Conservation (phyloP, 1,140 invertebrate genomes). For the Temnothorax curvispinosus region DNA sequence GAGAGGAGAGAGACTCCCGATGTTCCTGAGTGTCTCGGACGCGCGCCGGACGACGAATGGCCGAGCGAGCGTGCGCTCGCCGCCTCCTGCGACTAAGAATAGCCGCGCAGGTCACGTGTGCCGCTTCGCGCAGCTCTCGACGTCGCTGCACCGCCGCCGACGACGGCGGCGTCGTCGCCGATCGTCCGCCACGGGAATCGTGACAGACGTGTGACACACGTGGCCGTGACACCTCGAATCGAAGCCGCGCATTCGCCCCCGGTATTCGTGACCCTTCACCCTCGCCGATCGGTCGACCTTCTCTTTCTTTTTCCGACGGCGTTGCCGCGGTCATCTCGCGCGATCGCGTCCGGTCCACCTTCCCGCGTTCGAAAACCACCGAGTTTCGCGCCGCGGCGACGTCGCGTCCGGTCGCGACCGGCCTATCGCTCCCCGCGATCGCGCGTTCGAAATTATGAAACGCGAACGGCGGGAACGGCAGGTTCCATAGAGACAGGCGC, state of each 20-base stretch:
- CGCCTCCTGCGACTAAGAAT: slow-evolving; percentile 83
- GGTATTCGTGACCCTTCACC: slow-evolving; percentile 69
- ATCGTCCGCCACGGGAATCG: slow-evolving; percentile 42
- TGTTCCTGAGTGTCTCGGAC: slow-evolving; percentile 73
- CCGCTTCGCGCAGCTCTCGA: slow-evolving; percentile 75
- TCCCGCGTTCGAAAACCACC: slow-evolving; percentile 40
- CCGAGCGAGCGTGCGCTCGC: slow-evolving; percentile 79
- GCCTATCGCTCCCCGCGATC: slow-evolving; percentile 33
- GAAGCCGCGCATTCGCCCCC: slow-evolving; percentile 30
- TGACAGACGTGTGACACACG: slow-evolving; percentile 53
- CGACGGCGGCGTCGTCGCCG: not conserved
- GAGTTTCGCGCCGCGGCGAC: slow-evolving; percentile 53
- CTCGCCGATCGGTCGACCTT: not conserved
- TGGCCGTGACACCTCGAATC: slow-evolving; percentile 25
- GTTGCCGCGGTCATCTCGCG: not conserved
- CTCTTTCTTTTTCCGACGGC: not conserved
- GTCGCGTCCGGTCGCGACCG: slow-evolving; percentile 45
- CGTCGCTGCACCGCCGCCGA: not conserved
- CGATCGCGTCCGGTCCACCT: not conserved
- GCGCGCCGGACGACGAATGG: slow-evolving; percentile 86
- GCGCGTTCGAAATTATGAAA: slow-evolving; percentile 51
- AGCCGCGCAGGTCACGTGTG: slow-evolving; percentile 83
- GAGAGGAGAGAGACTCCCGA: slow-evolving; percentile 79
- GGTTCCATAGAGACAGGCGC: too few relatives aligned
- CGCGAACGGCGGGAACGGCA: slow-evolving; percentile 9